phyloP scores from a whole-genome alignment of 2,888 invertebrate genomes.

The Phaedon cochleariae region DNA sequence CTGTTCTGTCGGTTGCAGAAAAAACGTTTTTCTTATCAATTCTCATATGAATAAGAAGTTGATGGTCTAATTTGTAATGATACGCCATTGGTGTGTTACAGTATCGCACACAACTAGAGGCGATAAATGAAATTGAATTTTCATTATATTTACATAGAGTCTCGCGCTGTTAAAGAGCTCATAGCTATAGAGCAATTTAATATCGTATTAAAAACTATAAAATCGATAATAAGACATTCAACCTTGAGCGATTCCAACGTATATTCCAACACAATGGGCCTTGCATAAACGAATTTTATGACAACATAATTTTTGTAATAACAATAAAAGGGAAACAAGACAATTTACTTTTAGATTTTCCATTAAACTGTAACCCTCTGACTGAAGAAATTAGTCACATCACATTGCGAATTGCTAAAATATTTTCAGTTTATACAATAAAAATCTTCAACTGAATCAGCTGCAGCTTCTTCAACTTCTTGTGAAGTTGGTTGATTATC shows the following conservation, averaged over 20 bases:
- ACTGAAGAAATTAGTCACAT: not conserved
- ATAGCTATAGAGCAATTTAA: not conserved
- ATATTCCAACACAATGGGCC: not conserved
- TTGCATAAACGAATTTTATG: not conserved
- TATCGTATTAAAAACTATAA: not conserved
- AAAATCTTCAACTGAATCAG: no score
- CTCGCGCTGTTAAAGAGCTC: slow-evolving; percentile 22
- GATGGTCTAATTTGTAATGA: no score
- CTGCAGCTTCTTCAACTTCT: no score
- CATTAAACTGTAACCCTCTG: not conserved
- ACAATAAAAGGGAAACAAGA: not conserved
- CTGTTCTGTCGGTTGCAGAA: no score
- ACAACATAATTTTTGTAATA: not conserved
- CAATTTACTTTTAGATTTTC: not conserved
- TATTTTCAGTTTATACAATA: no score
- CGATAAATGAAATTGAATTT: slow-evolving; percentile 32
- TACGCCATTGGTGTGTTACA: not conserved
- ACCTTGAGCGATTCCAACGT: not conserved
- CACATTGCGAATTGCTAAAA: no score
- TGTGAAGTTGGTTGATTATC: no score
- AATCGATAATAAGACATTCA: not conserved
- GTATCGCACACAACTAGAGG: slow-evolving; percentile 10
- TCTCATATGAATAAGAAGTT: no score
- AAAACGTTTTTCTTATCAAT: no score
- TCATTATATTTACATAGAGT: slow-evolving; percentile 32